Base-by-base conservation (phyloP, 1,140 invertebrate genomes). In the Drosophila erecta region DNA sequence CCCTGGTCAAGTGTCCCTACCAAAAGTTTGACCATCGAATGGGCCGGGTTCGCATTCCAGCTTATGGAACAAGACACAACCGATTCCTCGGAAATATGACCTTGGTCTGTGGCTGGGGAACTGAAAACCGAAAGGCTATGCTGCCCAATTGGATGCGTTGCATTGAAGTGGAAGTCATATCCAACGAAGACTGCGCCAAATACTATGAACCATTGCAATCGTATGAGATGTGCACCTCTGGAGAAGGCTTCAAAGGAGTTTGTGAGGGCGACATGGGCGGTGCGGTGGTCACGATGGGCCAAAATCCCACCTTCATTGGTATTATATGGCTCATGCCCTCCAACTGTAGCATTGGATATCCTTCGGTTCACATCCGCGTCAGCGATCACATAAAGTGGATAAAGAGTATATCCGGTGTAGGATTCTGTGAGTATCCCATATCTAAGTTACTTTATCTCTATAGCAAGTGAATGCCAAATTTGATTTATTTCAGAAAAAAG, bases 361-460 rank as follows among this genome's bases (percentile, higher is more conserved):
- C 47, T 6, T 50, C 47, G 27, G 33, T 50, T 6, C 47, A 50
- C 47, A 35, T 50, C 4, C 47, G 27, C 4, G n/a, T 33, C 27
- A 35, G 15, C 15, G n/a, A 50, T 50, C 47, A 50, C 27, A 4
- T 35, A 6, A 1, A 20, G 15, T 50, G 47, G 47, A 50, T 50
- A 50, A 17, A 12, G 15, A 3, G 11, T 1, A 5, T n/a, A 7
- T 3, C 44, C 22, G 22, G 22, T n/a, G 22, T 47, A 11, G 10
- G 2, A 8, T 17, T 10, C 7, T 3, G 40, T 17, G 3, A 41
- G 15, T 17, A 8, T 17, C 2, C 3, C 2, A 41, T 0, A 8
- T 17, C 0, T 17, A 7, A 15, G 3, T 8, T 41, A 41, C 15
- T 17, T 17, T 3, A 2, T 2, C 3, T 8, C 8, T 20, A 43